A percentile compares a stretch with the other conserved stretches of the same genome.
Conservation (phyloP, 2,888 invertebrate genomes). For the Idaea dimidiata region DNA sequence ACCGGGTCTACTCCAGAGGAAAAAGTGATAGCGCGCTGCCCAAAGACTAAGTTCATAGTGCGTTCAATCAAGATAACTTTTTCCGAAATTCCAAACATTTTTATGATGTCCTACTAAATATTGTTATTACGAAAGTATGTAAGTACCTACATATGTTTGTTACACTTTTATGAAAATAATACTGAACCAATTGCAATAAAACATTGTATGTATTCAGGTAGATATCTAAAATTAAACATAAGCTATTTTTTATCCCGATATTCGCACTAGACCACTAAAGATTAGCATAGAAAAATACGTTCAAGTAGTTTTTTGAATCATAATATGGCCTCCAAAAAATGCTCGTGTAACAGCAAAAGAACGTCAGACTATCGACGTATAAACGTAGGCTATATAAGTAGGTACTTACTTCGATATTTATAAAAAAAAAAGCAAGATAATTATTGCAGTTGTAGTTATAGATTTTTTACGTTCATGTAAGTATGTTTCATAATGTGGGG, state of each 20-base stretch:
- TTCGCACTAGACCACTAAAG: neutral
- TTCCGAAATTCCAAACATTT: neutral
- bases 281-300: neutral
- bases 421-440: no score
- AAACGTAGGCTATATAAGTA: no score
- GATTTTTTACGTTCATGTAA: neutral
- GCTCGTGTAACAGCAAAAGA: no score
- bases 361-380: no score
- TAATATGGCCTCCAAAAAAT: no score
- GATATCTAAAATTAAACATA: no score
- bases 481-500: neutral
- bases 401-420: no score
- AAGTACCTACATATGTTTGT: neutral
- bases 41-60: constrained; percentile 81
- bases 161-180: no score
- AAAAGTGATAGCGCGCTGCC: constrained; percentile 94
- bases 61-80: neutral
- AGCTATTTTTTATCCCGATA: no score
- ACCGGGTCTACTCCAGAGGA: constrained; percentile 89
- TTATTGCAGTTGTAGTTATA: neutral
- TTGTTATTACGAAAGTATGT: neutral
- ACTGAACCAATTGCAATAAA: no score
- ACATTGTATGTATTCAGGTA: no score
- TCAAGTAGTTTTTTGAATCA: no score
- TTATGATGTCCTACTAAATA: neutral